Conservation (phyloP, 2,888 invertebrate species). For the Tuberolachnus salignus region DNA sequence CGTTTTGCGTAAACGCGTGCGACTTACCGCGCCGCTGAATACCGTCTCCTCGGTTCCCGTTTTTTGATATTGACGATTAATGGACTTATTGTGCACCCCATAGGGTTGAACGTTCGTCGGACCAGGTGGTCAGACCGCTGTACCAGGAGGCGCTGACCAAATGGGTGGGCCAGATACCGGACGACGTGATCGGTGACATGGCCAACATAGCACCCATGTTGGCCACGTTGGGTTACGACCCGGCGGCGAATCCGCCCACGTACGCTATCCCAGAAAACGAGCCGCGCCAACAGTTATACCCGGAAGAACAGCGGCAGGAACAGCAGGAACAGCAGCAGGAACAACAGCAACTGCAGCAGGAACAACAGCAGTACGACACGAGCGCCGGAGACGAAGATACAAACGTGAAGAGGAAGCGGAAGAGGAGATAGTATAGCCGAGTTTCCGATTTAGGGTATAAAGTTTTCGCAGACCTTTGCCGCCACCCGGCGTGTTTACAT, state of each 20-base stretch:
- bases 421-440: not conserved
- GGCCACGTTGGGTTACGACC: slow-evolving; percentile 87
- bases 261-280: slow-evolving; percentile 83
- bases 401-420: not conserved
- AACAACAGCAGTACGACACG: slow-evolving; percentile 19
- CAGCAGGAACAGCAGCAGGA: not conserved
- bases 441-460: no score
- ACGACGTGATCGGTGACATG: slow-evolving; percentile 92
- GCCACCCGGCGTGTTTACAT: no score
- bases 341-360: not conserved
- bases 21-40: no score
- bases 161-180: slow-evolving; percentile 88
- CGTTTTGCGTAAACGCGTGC: no score
- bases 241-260: slow-evolving; percentile 92
- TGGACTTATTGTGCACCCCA: no score
- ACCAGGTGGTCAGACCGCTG: slow-evolving; percentile 98
- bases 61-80: not conserved
- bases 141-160: slow-evolving; percentile 93
- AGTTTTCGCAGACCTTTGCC: no score
- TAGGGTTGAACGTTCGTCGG: slow-evolving; percentile 96
- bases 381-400: not conserved
- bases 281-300: slow-evolving; percentile 57
- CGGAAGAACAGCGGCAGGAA: slow-evolving; percentile 62
- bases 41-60: no score
- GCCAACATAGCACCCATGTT: slow-evolving; percentile 94